Conservation (phyloP, 2,113 vertebrate species). For the Pluvialis apricaria region DNA sequence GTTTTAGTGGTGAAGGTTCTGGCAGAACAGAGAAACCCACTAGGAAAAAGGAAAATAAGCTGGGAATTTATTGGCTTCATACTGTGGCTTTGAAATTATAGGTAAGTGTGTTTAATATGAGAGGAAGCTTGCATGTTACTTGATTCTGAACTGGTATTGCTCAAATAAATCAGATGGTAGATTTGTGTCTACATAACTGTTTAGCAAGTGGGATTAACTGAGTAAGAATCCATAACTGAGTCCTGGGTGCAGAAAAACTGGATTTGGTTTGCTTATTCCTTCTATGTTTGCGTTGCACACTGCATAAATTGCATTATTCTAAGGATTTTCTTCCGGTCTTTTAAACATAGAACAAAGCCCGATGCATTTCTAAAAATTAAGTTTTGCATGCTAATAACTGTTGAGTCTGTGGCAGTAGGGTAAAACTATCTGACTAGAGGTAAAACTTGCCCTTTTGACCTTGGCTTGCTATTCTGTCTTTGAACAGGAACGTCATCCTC, state of each 20-base stretch:
- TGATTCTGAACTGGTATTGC: neutral
- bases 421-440: neutral
- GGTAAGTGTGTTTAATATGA: neutral
- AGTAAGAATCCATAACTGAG: neutral
- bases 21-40: neutral
- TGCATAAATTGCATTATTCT: neutral
- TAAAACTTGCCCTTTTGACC: neutral
- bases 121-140: neutral
- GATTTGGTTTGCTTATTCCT: neutral
- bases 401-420: neutral
- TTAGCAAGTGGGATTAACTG: neutral
- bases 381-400: neutral
- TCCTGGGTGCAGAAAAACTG: neutral
- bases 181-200: neutral
- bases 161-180: neutral
- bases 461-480: neutral
- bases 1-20: neutral
- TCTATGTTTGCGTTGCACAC: neutral
- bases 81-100: neutral
- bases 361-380: neutral
- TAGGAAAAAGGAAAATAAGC: neutral
- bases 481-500: constrained; percentile 82
- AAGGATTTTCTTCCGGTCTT: neutral
- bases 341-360: neutral
- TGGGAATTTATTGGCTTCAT: neutral